Conservation (phyloP, 64 coral and sea anemone genomes). For the Pachyseris speciosa region DNA sequence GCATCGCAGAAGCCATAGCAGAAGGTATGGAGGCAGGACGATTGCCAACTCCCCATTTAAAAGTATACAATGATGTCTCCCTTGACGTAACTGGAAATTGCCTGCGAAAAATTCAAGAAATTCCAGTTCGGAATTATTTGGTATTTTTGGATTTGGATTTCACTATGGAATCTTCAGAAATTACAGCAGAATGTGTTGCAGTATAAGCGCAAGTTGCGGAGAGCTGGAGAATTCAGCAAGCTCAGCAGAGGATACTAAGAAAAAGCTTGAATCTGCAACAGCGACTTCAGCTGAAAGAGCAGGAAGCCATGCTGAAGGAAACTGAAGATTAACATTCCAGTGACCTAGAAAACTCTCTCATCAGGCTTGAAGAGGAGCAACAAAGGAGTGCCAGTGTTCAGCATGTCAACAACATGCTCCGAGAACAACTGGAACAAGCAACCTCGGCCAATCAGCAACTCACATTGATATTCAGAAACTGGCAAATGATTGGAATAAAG, state of each 20-base stretch:
- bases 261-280: constrained; percentile 82
- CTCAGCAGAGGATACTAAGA: constrained; percentile 78
- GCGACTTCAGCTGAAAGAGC: constrained; percentile 83
- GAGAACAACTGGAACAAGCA: constrained; percentile 94
- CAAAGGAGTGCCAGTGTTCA: constrained; percentile 97
- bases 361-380: constrained; percentile 92
- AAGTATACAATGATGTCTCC: constrained; percentile 10
- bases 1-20: constrained; percentile 17
- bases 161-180: too few relatives aligned
- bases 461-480: constrained; percentile 92
- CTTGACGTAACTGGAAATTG: constrained; percentile 19
- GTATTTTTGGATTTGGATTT: too few relatives aligned
- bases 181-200: constrained; percentile 94
- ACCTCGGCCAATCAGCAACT: constrained; percentile 95
- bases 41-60: constrained; percentile 49
- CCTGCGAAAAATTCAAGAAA: constrained; percentile 8
- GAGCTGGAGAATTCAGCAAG: constrained; percentile 82
- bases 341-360: constrained; percentile 94
- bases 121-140: too few relatives aligned
- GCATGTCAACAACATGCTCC: constrained; percentile 99
- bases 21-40: constrained; percentile 43
- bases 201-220: constrained; percentile 93
- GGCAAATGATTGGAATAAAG: constrained; percentile 88
- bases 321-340: constrained; percentile 94
- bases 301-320: constrained; percentile 87